Evolutionary conservation across 1,140 invertebrate species (phyloP).

Genomic region (Hycleus phaleratus): DNA sequence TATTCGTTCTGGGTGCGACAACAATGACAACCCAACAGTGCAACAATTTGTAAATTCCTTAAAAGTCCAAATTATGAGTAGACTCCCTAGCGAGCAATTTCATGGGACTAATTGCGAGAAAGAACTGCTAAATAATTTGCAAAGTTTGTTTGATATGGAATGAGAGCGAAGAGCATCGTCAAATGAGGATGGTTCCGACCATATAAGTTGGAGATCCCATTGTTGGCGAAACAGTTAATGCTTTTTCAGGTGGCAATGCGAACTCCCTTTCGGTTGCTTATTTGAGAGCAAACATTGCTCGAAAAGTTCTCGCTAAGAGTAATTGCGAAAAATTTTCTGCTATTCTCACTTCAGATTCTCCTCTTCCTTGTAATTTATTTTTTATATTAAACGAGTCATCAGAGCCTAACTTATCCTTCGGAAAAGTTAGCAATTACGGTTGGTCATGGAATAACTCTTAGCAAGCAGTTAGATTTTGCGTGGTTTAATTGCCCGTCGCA

Average conservation of each 20-base stretch:
- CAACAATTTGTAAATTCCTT: too few relatives aligned
- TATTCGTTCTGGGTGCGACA: too few relatives aligned
- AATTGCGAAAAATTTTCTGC: neutral
- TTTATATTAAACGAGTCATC: neutral
- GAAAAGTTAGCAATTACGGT: neutral
- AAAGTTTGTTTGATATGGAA: too few relatives aligned
- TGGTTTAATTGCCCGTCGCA: neutral
- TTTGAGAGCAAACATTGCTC: neutral
- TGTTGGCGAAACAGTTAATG: neutral
- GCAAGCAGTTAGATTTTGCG: neutral
- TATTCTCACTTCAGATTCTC: neutral
- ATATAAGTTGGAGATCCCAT: neutral
- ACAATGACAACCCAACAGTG: too few relatives aligned
- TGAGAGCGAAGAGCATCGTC: too few relatives aligned
- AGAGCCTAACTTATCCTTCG: neutral
- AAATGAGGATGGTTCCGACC: neutral
- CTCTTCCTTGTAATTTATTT: neutral
- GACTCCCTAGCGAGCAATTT: too few relatives aligned
- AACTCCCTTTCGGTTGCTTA: neutral
- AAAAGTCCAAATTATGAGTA: too few relatives aligned
- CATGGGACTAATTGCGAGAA: too few relatives aligned
- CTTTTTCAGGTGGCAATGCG: neutral
- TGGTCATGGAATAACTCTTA: neutral
- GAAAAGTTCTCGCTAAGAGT: neutral
- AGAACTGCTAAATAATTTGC: too few relatives aligned